Percentiles rank a stretch among this genome's conserved stretches.
These are phyloP conservation scores for Brachypteracias leptosomus DNA, from an alignment of 2,113 vertebrate genomes.

Conservation along the genomic window DNA sequence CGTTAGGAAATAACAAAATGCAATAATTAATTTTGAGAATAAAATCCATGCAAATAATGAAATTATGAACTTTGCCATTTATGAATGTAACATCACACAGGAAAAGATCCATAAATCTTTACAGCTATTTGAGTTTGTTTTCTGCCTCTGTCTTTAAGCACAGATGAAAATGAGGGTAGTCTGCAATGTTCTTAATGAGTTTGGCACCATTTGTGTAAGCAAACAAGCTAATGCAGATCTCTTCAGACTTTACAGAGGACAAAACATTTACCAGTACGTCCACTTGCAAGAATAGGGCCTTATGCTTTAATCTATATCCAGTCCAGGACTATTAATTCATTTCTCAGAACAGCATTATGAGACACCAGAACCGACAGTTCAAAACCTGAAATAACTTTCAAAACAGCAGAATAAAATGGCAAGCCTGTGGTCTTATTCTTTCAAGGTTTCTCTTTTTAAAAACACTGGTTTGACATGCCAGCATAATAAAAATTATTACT, in stretches of 20 bases:
- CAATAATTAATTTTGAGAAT: neutral
- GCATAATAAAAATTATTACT: neutral
- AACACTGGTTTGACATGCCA: fast-evolving
- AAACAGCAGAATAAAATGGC: neutral
- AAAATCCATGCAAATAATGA: neutral
- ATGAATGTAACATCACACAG: neutral
- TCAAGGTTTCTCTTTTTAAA: neutral
- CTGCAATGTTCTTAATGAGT: neutral
- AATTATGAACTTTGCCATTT: neutral
- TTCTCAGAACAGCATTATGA: neutral
- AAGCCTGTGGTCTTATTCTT: neutral
- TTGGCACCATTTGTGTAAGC: neutral
- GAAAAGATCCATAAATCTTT: neutral
- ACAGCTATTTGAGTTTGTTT: neutral
- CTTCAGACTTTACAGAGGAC: neutral
- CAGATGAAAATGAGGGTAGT: neutral
- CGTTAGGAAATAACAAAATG: neutral
- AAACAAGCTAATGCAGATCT: neutral
- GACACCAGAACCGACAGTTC: neutral
- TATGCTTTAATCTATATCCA: neutral
- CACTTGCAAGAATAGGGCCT: neutral
- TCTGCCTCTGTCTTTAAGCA: neutral
- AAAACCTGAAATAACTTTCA: neutral
- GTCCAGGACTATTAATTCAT: neutral
- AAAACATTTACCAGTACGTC: neutral